phyloP scores from a whole-genome alignment of 2,797 vertebrate genomes.

The Valencia hispanica region DNA sequence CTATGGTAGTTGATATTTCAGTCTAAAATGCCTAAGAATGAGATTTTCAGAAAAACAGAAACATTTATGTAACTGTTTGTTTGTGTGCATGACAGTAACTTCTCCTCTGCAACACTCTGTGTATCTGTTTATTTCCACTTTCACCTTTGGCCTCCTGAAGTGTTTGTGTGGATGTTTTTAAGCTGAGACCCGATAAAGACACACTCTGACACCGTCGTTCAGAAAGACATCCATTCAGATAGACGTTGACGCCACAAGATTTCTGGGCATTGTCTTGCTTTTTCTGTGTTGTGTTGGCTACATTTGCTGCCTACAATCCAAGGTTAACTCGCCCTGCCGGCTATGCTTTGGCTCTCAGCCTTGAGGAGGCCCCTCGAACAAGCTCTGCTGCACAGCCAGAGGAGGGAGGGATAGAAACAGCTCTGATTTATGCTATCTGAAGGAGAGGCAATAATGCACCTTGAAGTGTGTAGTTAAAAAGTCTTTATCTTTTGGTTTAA shows the following conservation, averaged over 20 bases:
- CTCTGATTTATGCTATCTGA: slow-evolving; percentile 36
- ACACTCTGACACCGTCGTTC: slow-evolving; percentile 40
- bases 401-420: slow-evolving; percentile 29
- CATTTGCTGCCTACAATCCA: slow-evolving; percentile 58
- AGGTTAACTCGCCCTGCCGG: slow-evolving; percentile 65
- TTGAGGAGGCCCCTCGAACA: slow-evolving; percentile 60
- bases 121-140: slow-evolving; percentile 17
- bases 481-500: slow-evolving; percentile 2
- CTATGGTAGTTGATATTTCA: not conserved
- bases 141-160: slow-evolving; percentile 47
- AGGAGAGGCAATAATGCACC: slow-evolving; percentile 18
- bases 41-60: not conserved
- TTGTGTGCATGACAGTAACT: not conserved
- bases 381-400: not conserved
- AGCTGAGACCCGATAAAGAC: slow-evolving; percentile 51
- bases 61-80: not conserved
- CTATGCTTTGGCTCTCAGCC: slow-evolving; percentile 61
- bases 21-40: not conserved
- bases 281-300: slow-evolving; percentile 72
- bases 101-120: not conserved
- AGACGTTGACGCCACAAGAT: slow-evolving; percentile 3
- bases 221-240: slow-evolving; percentile 28
- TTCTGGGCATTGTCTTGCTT: slow-evolving; percentile 67
- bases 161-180: slow-evolving; percentile 34
- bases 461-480: slow-evolving; percentile 10